Conservation (phyloP, 2,888 invertebrate genomes). For the Synergus japonicus region DNA sequence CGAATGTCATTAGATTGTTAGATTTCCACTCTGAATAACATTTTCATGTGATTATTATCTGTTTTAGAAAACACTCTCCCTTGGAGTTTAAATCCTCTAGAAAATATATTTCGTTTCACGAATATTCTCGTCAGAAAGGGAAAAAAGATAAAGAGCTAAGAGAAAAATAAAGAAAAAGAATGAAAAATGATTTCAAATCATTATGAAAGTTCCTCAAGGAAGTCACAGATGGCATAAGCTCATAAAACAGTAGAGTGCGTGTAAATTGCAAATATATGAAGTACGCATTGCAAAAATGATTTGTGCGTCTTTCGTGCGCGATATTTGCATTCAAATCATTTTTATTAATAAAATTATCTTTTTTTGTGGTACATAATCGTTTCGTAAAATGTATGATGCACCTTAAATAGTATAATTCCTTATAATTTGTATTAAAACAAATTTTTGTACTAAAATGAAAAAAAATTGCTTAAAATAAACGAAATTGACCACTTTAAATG, state of each 20-base stretch:
- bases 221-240: constrained; percentile 72
- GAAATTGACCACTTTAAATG: too few species aligned
- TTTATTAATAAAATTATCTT: neutral
- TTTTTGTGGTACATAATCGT: too few species aligned
- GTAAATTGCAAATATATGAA: neutral
- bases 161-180: neutral
- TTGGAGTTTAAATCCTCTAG: too few species aligned
- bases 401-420: too few species aligned
- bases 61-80: too few species aligned
- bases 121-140: neutral
- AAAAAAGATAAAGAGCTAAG: neutral
- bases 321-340: constrained; percentile 9
- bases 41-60: too few species aligned
- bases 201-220: constrained; percentile 56
- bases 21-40: too few species aligned
- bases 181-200: neutral
- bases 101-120: neutral
- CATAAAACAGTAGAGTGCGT: constrained; percentile 56
- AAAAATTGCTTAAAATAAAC: too few species aligned
- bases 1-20: too few species aligned
- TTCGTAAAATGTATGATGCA: too few species aligned
- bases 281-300: constrained; percentile 7
- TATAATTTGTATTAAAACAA: too few species aligned
- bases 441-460: too few species aligned
- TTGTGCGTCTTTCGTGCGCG: neutral